phyloP scores from a whole-genome alignment of 2,113 vertebrate species.

The Pterocles orientalis region DNA sequence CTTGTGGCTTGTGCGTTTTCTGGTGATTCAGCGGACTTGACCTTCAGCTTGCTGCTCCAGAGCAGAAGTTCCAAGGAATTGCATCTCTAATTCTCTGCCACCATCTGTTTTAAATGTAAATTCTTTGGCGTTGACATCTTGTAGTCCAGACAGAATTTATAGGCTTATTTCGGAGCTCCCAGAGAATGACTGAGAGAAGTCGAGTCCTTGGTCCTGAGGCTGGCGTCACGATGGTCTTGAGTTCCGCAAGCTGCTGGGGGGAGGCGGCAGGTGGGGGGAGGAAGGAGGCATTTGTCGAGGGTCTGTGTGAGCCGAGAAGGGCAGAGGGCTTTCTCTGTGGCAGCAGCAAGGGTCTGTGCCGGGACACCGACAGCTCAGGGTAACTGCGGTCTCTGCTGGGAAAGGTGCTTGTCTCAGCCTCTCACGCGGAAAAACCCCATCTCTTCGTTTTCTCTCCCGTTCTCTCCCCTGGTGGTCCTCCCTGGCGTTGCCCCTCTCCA shows the following conservation, averaged over 20 bases:
- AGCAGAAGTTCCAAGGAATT: not conserved
- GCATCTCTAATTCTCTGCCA: not conserved
- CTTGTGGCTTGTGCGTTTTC: not conserved
- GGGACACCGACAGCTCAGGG: not conserved
- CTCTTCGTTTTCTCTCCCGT: conserved; percentile 16
- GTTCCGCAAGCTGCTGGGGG: not conserved
- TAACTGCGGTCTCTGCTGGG: not conserved
- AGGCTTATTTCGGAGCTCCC: not conserved
- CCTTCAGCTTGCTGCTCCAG: not conserved
- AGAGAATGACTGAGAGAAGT: not conserved
- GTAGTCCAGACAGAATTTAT: not conserved
- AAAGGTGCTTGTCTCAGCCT: not conserved
- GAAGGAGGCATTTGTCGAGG: not conserved
- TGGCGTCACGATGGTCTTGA: not conserved
- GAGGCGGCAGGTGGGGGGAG: not conserved
- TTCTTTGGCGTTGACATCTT: not conserved
- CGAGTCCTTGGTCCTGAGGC: not conserved
- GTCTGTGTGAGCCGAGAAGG: not conserved
- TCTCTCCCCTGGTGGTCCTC: not conserved
- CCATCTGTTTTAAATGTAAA: not conserved
- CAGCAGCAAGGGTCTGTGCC: not conserved
- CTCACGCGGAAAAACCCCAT: not conserved
- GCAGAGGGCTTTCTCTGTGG: rapidly evolving
- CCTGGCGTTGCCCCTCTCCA: conserved; percentile 71
- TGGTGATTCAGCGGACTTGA: not conserved